Base-by-base conservation (phyloP, 1,140 invertebrate species). In the Paramacrobiotus metropolitanus region DNA sequence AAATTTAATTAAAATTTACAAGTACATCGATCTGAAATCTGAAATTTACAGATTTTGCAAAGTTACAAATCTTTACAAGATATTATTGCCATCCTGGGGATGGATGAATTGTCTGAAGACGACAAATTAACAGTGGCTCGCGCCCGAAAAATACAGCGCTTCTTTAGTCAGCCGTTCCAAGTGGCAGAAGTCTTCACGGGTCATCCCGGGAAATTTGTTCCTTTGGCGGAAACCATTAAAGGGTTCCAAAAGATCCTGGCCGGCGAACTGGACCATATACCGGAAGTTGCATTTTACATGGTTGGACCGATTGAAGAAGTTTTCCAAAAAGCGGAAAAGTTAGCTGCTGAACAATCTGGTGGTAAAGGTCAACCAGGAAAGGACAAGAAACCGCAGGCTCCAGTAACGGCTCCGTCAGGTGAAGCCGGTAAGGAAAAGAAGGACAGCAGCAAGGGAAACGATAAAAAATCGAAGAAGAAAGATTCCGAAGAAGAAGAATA, bases 21-120 rank as follows among this genome's bases (percentile, higher is more conserved):
- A n/a, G n/a, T n/a, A n/a, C n/a, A n/a, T n/a, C n/a, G n/a, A n/a
- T n/a, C n/a, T n/a, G n/a, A n/a, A n/a, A n/a, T n/a, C n/a, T n/a
- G n/a, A n/a, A n/a, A n/a, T n/a, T n/a, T n/a, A n/a, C n/a, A 55
- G 28, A 55, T 55, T 59, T 64, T 70, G 21, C 65, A 78, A 76
- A 87, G 92, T 72, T 93, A 93, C 79, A 94, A 94, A 75, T 95
- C 80, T 9, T 81, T 96, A 1, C 84, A 87, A 73, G 91, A 96
- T 79, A 95, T 95, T 70, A 95, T 96, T 78, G 90, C 91, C 68
- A 96, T 96, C 74, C 80, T 95, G 78, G 92, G 91, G 83, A 96
- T 97, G 92, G 93, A 97, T 74, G 93, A 97, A 74, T 84, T 96
- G 79, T 94, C 89, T 68, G 92, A 97, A 77, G 92, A 97, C 75